Base-by-base conservation (phyloP, 1,140 invertebrate species). In the Vanessa atalanta region DNA sequence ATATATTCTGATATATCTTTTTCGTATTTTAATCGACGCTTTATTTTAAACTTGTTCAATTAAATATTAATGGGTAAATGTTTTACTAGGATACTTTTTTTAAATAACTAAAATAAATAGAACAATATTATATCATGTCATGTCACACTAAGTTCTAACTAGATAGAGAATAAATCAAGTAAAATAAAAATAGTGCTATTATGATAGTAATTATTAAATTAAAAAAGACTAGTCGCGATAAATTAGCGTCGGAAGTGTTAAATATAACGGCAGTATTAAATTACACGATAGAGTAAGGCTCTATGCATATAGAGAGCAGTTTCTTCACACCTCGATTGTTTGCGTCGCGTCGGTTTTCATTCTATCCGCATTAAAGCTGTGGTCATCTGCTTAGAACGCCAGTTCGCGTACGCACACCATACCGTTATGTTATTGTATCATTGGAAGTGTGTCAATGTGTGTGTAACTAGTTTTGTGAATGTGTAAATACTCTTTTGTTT, bases 311-410 rank as follows among this genome's bases (percentile, higher is more conserved):
- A 61, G 66, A 65, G 67, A 77, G 79, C 70, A 79, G 84, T 84
- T 84, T 80, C 79, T 79, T 71, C 69, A 77, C 72, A 74, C 63
- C 72, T 73, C 76, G 70, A 72, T 79, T 78, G 80, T 77, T 74
- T 67, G 55, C 66, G 61, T 72, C 74, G 55, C 66, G 61, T 72
- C 74, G 74, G 76, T 81, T 82, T 80, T 78, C 77, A 84, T 79
- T 79, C 70, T 70, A 79, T 81, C 77, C 80, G 78, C 72, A 79
- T 77, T 77, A 78, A 73, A 64, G 61, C 60, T 65, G 63, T 70
- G 65, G 70, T 77, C 76, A 80, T 83, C 75, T 78, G 74, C 65
- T 76, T 84, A 79, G 74, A 76, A 53, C 63, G 75, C 13, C 67
- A 74, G 72, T 75, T 66, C 63, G 75, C 76, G 74, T 61, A 70